Evolutionary conservation across 2,113 vertebrate species (phyloP).

Genomic region (Apodemus sylvaticus): DNA sequence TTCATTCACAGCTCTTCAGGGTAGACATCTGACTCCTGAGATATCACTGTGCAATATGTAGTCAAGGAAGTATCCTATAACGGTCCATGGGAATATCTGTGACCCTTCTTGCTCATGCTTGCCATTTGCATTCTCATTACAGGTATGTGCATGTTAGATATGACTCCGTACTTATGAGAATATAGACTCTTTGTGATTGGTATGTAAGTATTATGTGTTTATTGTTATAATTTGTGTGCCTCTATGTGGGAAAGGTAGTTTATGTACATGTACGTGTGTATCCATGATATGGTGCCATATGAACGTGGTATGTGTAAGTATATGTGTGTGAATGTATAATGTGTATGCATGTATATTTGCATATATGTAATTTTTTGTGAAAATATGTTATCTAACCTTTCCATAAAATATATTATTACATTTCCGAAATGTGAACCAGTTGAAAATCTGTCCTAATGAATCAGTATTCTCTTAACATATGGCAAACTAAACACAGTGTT

Average conservation of each 20-base stretch:
- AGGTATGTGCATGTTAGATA: not conserved
- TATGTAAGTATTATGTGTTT: not conserved
- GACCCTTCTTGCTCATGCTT: not conserved
- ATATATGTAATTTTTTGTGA: not conserved
- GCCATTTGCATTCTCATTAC: not conserved
- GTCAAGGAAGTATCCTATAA: too few species aligned
- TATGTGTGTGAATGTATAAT: not conserved
- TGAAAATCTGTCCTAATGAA: slow-evolving; percentile 61
- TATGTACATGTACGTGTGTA: not conserved
- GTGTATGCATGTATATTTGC: not conserved
- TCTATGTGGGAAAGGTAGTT: not conserved
- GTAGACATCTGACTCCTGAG: not conserved
- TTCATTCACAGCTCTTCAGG: not conserved
- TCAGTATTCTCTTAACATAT: slow-evolving; percentile 69
- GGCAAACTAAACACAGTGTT: slow-evolving; percentile 70
- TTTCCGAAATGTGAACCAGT: slow-evolving; percentile 42
- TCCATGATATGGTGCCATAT: not conserved
- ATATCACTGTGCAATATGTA: not conserved
- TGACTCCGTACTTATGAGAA: fast-evolving
- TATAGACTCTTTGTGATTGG: not conserved
- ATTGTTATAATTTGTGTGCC: not conserved
- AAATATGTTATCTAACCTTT: slow-evolving; percentile 22
- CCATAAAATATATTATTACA: slow-evolving; percentile 52
- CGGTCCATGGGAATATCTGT: not conserved
- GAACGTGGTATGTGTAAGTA: not conserved